Evolutionary conservation across 92 coral and sea anemone genomes (phyloP).

Genomic region (Porites lobata): DNA sequence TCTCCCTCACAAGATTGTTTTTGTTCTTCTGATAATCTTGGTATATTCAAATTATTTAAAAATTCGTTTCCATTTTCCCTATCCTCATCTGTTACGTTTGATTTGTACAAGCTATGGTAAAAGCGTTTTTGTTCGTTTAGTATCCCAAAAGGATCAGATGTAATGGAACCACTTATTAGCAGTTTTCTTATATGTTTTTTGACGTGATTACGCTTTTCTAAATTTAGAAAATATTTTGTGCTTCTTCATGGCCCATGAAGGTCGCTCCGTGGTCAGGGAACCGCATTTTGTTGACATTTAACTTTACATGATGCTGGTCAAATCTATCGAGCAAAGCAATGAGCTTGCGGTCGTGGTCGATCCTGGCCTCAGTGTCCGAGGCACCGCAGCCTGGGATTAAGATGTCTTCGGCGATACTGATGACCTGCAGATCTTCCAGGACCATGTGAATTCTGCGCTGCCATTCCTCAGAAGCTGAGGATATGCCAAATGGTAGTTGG

Average conservation of each 20-base stretch:
- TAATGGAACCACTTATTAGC: too few species aligned
- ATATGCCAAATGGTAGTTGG: constrained; percentile 48
- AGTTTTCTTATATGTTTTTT: too few species aligned
- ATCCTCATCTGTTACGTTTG: too few species aligned
- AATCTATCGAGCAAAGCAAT: constrained; percentile 47
- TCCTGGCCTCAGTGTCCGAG: constrained; percentile 25
- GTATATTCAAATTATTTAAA: too few species aligned
- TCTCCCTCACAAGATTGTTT: too few species aligned
- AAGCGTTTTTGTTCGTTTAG: too few species aligned
- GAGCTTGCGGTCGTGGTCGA: constrained; percentile 40
- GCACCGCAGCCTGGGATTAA: constrained; percentile 59
- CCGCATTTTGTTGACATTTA: constrained; percentile 48
- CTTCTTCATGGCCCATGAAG: constrained; percentile 45
- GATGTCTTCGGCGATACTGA: constrained; percentile 53
- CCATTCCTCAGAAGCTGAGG: constrained; percentile 58
- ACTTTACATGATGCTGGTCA: constrained; percentile 46
- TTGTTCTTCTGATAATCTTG: too few species aligned
- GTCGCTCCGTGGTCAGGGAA: constrained; percentile 34
- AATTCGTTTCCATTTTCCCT: too few species aligned
- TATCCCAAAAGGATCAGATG: too few species aligned
- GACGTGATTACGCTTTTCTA: too few species aligned
- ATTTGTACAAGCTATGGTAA: too few species aligned
- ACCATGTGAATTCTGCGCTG: constrained; percentile 57
- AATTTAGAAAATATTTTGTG: too few species aligned
- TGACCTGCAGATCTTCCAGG: constrained; percentile 52